Percentiles rank a stretch among this genome's conserved stretches.
phyloP scores from a whole-genome alignment of 2,888 invertebrate genomes.

The Serrognathus titanus region DNA sequence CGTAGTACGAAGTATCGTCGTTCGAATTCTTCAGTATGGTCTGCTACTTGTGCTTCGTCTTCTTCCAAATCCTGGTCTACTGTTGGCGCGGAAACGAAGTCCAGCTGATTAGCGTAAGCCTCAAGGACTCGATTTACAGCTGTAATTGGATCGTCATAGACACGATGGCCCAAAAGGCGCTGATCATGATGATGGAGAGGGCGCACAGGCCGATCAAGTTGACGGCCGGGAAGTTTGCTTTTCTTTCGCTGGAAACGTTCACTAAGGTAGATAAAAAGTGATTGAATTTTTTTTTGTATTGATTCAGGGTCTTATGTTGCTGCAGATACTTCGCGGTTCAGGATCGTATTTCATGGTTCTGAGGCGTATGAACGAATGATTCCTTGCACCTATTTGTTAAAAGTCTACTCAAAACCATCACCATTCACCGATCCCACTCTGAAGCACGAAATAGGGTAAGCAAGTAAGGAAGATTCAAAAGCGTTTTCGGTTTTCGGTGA shows the following conservation, averaged over 20 bases:
- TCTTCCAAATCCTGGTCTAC: constrained; percentile 21
- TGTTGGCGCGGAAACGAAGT: constrained; percentile 26
- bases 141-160: constrained; percentile 13
- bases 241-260: constrained; percentile 20
- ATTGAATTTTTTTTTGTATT: background rate
- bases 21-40: constrained; percentile 14
- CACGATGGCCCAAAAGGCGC: constrained; percentile 14
- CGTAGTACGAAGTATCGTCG: constrained; percentile 17
- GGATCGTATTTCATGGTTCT: constrained; percentile 13
- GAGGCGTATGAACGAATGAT: background rate
- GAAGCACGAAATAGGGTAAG: too few relatives aligned
- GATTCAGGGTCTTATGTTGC: background rate
- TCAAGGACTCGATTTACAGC: constrained; percentile 10
- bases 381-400: too few relatives aligned
- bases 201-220: constrained; percentile 19
- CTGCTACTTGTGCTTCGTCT: constrained; percentile 16
- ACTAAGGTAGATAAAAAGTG: constrained; percentile 14
- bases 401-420: too few relatives aligned
- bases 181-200: constrained; percentile 20
- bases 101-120: constrained; percentile 13
- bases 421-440: too few relatives aligned
- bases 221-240: constrained; percentile 24
- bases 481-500: too few relatives aligned
- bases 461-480: too few relatives aligned
- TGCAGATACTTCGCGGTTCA: constrained; percentile 10